Evolutionary conservation across 1,140 invertebrate species (phyloP).

Genomic region (Delia radicum): DNA sequence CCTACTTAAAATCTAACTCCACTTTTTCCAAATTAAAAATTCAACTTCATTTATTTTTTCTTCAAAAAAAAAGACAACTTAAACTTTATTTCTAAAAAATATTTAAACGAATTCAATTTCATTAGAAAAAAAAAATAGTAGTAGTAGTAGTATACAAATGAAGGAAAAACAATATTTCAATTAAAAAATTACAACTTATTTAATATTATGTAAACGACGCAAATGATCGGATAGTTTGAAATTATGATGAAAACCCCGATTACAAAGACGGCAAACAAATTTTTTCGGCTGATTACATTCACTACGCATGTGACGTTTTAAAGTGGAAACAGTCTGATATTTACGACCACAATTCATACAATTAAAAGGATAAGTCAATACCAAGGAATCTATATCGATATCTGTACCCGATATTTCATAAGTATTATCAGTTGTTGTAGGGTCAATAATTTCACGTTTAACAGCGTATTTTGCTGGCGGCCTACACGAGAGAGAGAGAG

Average conservation of each 20-base stretch:
- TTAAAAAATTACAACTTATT: not conserved
- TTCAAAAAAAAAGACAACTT: not conserved
- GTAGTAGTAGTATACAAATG: no score
- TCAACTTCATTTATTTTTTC: no score
- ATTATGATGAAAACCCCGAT: conserved; percentile 58
- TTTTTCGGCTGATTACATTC: conserved; percentile 60
- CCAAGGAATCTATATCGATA: not conserved
- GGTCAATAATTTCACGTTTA: not conserved
- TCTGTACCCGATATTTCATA: not conserved
- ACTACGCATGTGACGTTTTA: conserved; percentile 60
- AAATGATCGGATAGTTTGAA: conserved; percentile 55
- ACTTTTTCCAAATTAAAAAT: no score
- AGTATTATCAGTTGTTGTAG: not conserved
- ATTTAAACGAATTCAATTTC: no score
- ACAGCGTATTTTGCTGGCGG: conserved; percentile 26
- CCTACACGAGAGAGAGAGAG: not conserved
- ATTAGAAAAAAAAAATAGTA: no score
- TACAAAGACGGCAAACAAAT: conserved; percentile 56
- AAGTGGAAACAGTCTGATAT: conserved; percentile 60
- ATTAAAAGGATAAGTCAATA: conserved; percentile 39
- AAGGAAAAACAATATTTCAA: no score
- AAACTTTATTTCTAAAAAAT: no score
- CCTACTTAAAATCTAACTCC: no score
- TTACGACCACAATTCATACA: conserved; percentile 62
- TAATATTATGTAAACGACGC: conserved; percentile 25